Base-by-base conservation (phyloP, 2,888 invertebrate species). In the Crioceris asparagi region DNA sequence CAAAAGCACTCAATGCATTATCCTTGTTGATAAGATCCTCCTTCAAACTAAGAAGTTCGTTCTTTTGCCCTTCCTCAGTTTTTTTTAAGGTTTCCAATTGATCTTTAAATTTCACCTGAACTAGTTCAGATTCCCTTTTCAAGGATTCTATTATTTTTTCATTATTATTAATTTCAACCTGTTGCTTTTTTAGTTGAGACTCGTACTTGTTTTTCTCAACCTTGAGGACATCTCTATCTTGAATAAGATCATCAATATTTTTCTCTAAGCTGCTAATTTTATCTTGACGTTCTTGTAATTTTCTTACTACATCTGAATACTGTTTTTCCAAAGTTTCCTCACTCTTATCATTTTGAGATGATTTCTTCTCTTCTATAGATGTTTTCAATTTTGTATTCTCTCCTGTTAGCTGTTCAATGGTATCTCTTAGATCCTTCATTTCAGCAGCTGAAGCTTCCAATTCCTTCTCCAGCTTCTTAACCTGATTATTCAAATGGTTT, bases 391-490 rank as follows among this genome's bases (percentile, higher is more conserved):
- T 42, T 3, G 30, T 25, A 23, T 44, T 46, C 32, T 44, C 41
- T 17, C 17, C 23, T 17, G 38, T 27, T n/a, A 50, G 36, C 35
- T 48, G 44, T 26, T 47, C 34, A 15, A 38, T 30, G n/a, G 36
- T 35, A 17, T 39, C n/a, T 25, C 45, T 39, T 29, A 49, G 39
- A 31, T 40, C 46, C 15, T 41, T 31, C 14, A 47, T 36, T 41
- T 51, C 49, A 7, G 38, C 33, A 31, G 38, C 33, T 14, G 39
- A 29, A 29, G 38, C 26, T 10, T 46, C 42, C 17, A 52, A 32
- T 27, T 51, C 43, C 7, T 46, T 41, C 34, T 49, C 44, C 17
- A 49, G 17, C 32, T 46, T 41, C 33, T 39, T 43, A 17, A 53
- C 5, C 15, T 45, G 35, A 14, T 45, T 50, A 40, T 51, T 46